Evolutionary conservation across 2,888 invertebrate species (phyloP).

Genomic region (Ceratothoa steindachneri): DNA sequence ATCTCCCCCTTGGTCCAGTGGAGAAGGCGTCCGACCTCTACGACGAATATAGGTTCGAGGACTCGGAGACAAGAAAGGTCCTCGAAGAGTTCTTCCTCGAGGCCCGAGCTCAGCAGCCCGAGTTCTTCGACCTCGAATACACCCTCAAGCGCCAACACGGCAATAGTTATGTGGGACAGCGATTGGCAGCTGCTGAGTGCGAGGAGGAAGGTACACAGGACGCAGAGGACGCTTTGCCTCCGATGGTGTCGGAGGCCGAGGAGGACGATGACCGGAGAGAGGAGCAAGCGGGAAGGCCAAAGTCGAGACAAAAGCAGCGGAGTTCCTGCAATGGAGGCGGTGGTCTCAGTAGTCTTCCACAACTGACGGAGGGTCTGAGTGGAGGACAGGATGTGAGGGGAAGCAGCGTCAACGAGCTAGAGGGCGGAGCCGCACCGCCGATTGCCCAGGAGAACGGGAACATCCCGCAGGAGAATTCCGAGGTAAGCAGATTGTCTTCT

Average conservation of each 20-base stretch:
- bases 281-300: not conserved
- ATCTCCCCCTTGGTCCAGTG: not conserved
- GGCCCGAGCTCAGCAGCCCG: constrained; percentile 52
- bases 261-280: constrained; percentile 8
- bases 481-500: constrained; percentile 10
- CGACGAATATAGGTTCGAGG: constrained; percentile 80
- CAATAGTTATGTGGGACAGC: constrained; percentile 72
- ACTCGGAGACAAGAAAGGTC: constrained; percentile 86
- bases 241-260: too few species aligned
- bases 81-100: constrained; percentile 84
- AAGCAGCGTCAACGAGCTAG: not conserved
- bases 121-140: constrained; percentile 65
- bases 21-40: constrained; percentile 26
- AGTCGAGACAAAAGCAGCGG: not conserved
- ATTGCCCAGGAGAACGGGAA: not conserved
- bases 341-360: not conserved
- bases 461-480: not conserved
- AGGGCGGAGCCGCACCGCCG: not conserved
- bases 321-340: too few species aligned
- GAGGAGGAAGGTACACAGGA: constrained; percentile 13
- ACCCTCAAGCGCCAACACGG: constrained; percentile 69
- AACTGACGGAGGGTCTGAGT: not conserved
- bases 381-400: not conserved
- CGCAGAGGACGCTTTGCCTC: not conserved
- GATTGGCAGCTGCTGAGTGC: constrained; percentile 59